Evolutionary conservation across 2,113 vertebrate species (phyloP), one percentile per base, ranked within the genome.

Genomic region (Mesembrinibis cayennensis): DNA sequence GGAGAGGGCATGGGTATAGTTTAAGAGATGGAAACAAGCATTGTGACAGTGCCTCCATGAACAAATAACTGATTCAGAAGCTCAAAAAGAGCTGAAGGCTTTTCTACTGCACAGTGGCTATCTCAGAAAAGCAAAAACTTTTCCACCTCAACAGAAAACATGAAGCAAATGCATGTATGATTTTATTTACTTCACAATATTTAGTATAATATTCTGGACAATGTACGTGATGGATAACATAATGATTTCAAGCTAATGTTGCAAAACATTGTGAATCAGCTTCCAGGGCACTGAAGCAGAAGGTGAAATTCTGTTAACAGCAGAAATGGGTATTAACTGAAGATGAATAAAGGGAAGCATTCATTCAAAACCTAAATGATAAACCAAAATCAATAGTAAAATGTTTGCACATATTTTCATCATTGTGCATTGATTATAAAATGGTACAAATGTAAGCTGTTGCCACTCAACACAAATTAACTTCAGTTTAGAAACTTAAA

Each of bases 311-410:
- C 44, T 81, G 55, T 93, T 95, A 93, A 78, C 21, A 72, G 49
- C 44, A 93, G 78, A 95, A 91, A 44, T 67, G 36, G 4, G 9
- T 81, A 92, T 91, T 95, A 95, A 95, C 69, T 89, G 52, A 95
- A 86, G 18, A 92, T 52, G 44, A 89, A 65, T 70, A 92, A 94
- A 78, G 6, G 34, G 27, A 47, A 52, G 7, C 11, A 78, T 72
- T 91, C 3, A 65, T 85, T 78, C 30, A 66, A 80, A 92, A 80
- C 26, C 4, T 67, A 78, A 96, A 65, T 70, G 32, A 87, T 82
- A 87, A 74, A 73, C 61, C 11, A 66, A 96, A 92, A 89, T 87
- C 78, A 86, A 84, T 65, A 82, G 11, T 17, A 59, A 81, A 87
- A 88, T 34, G 27, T 47, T 62, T 52, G 38, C 58, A 66, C 10